These are phyloP conservation scores for Timema cristinae DNA, from an alignment of 2,888 invertebrate genomes.

Conservation along the genomic window DNA sequence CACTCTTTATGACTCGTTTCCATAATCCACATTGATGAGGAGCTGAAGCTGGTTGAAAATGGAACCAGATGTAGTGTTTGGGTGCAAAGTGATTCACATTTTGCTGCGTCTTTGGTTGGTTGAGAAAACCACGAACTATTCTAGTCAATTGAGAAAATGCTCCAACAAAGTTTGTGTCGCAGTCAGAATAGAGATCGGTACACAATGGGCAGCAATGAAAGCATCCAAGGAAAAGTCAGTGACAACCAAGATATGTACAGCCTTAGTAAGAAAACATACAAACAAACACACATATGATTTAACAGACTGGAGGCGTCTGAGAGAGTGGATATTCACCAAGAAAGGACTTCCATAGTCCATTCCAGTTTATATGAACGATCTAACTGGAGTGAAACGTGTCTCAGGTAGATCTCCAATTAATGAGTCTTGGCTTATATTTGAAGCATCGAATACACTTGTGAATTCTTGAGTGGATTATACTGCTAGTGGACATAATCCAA, in stretches of 20 bases:
- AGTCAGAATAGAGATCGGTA: background rate
- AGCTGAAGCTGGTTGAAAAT: background rate
- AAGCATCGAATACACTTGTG: background rate
- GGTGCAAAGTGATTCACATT: background rate
- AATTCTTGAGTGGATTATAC: background rate
- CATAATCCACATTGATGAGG: background rate
- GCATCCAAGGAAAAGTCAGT: background rate
- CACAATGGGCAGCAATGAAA: background rate
- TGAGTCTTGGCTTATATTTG: background rate
- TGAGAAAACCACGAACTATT: background rate
- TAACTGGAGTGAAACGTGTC: background rate
- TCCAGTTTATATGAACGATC: background rate
- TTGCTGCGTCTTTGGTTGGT: background rate
- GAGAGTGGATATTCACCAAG: too few species aligned
- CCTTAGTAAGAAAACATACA: background rate
- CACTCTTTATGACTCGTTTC: too few species aligned
- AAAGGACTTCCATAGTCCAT: background rate
- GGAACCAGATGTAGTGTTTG: background rate
- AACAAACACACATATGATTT: background rate
- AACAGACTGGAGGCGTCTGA: too few species aligned
- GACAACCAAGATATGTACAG: background rate
- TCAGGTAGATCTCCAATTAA: background rate
- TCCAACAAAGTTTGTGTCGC: constrained; percentile 3
- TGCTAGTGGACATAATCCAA: background rate
- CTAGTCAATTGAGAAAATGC: background rate